Evolutionary conservation across 2,888 invertebrate genomes (phyloP).

Genomic region (Aleiodes testaceus): DNA sequence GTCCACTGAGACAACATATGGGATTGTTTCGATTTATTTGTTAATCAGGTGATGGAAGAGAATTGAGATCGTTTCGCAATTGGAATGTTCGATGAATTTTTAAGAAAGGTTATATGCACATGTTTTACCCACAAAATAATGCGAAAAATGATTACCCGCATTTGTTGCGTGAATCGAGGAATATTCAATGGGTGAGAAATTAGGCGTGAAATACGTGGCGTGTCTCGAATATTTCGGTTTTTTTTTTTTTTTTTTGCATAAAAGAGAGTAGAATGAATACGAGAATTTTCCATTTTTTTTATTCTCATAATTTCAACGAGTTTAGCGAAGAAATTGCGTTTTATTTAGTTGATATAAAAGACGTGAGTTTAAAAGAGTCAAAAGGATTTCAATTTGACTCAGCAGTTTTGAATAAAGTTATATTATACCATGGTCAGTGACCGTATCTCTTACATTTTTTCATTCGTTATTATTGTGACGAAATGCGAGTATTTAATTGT

Average conservation of each 20-base stretch:
- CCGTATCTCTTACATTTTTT: constrained; percentile 21
- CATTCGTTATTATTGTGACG: constrained; percentile 1
- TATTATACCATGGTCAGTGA: constrained; percentile 31
- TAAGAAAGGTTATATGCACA: not conserved
- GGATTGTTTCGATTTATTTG: not conserved
- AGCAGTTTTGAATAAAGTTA: constrained; percentile 15
- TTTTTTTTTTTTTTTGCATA: not conserved
- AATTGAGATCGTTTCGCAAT: too few species aligned
- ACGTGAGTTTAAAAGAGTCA: constrained; percentile 6
- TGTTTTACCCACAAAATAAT: constrained; percentile 13
- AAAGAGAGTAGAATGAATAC: not conserved
- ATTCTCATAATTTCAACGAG: too few species aligned
- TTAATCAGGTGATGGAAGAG: not conserved
- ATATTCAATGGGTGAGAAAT: constrained; percentile 62
- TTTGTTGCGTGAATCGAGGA: constrained; percentile 42
- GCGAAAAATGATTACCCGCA: constrained; percentile 45
- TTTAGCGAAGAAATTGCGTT: not conserved
- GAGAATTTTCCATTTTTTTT: not conserved
- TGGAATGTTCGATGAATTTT: not conserved
- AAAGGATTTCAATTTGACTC: constrained; percentile 2
- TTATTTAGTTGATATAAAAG: constrained; percentile 23
- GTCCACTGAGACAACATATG: constrained; percentile 6
- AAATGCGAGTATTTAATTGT: not conserved
- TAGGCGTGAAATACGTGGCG: constrained; percentile 69
- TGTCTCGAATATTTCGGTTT: constrained; percentile 65